phyloP scores from a whole-genome alignment of 2,888 invertebrate genomes.

The Pachycephus smyrnensis region DNA sequence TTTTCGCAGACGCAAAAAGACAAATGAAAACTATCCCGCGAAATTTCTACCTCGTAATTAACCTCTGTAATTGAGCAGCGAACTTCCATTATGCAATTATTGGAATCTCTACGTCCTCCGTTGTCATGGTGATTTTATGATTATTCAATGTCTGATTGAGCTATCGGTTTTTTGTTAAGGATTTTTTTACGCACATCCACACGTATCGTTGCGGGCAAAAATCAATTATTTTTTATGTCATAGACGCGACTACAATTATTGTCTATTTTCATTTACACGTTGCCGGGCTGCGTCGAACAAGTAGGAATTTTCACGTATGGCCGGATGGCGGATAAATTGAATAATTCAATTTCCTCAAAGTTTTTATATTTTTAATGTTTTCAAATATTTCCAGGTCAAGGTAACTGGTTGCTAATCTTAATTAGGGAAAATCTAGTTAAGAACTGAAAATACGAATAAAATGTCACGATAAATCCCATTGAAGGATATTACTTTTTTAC shows the following conservation, averaged over 20 bases:
- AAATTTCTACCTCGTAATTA: neutral
- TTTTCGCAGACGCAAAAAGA: neutral
- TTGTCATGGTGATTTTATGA: neutral
- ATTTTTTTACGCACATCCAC: neutral
- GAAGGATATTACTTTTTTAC: neutral
- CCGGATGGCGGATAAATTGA: neutral
- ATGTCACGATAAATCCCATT: neutral
- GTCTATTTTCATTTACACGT: neutral
- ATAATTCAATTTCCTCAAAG: too few species aligned
- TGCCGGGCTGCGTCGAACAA: neutral
- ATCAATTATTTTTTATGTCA: neutral
- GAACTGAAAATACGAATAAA: neutral
- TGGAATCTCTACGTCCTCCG: neutral
- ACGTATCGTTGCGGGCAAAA: neutral
- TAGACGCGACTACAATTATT: too few species aligned
- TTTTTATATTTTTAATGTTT: too few species aligned
- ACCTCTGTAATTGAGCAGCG: neutral
- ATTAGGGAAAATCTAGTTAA: neutral
- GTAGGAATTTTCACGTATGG: neutral
- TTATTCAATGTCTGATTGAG: neutral
- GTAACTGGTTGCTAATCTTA: too few species aligned
- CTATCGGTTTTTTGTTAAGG: neutral
- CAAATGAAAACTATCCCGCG: neutral
- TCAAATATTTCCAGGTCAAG: too few species aligned
- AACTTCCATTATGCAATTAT: neutral